Base-by-base conservation (phyloP, 2,797 vertebrate species). In the Darevskia nairensis region DNA sequence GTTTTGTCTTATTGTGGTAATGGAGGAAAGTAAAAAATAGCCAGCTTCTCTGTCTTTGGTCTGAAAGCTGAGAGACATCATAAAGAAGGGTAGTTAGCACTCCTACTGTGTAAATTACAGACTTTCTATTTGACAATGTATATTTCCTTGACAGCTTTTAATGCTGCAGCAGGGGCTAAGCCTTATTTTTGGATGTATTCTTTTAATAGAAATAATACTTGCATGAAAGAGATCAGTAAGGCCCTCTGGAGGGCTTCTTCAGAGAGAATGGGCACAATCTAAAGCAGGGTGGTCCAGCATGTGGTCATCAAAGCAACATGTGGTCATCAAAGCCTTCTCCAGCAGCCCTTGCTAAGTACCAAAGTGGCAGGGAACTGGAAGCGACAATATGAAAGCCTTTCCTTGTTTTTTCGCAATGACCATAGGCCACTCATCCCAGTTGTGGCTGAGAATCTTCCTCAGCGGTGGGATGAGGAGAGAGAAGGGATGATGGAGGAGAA, bases 181-280 rank as follows among this genome's bases (percentile, higher is more conserved):
- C 2, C 39, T 4, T 44, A 19, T 50, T 86, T 1, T 21, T 44
- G 39, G 32, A 74, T 25, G 35, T 8, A 3, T 66, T 85, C 87
- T 90, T 87, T 91, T 39, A 92, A 66, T 83, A 81, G 25, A 4
- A 90, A 88, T 46, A 80, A 46, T 13, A 75, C 74, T 50, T 87
- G 6, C 72, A 71, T 90, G 1, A 10, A 80, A 55, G 32, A 4
- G 46, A 87, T 4, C 39, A 23, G 10, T 25, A 83, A 2, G 13
- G 8, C 50, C 35, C 25, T 90, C 85, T 25, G 0, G 32, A 46
- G 4, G 74, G 76, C 7, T 7, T 83, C 25, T 0, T 75, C n/a
- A 55, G 85, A 55, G 4, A 29, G n/a, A 50, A 80, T 39, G 9
- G 4, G 2, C 15, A 9, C 10, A 25, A 46, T 77, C 41, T 77